Conservation (phyloP, 2,888 invertebrate genomes). For the Cephus nigrinus region DNA sequence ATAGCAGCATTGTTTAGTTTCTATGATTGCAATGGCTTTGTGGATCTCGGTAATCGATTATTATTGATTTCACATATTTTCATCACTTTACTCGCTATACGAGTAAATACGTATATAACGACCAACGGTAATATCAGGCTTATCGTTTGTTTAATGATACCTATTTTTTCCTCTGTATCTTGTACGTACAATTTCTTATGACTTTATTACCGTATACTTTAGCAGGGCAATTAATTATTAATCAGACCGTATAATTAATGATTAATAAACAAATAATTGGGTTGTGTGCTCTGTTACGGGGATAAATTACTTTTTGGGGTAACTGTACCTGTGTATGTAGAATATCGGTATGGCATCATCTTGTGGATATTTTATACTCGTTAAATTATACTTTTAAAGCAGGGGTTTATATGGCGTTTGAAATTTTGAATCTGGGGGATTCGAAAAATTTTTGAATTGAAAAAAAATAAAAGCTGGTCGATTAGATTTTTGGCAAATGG, state of each 20-base stretch:
- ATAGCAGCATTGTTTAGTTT: background rate
- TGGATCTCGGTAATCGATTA: background rate
- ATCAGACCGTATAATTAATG: background rate
- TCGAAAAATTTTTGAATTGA: background rate
- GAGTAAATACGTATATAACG: background rate
- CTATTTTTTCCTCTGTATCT: background rate
- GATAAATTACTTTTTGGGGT: background rate
- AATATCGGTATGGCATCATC: background rate
- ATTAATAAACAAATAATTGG: background rate
- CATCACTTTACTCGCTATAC: background rate
- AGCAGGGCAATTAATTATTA: background rate
- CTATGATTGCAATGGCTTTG: background rate
- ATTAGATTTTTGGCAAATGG: background rate
- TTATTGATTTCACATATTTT: background rate
- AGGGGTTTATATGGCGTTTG: background rate
- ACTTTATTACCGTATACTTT: background rate
- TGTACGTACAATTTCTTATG: background rate
- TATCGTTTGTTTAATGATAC: background rate
- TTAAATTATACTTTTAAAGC: background rate
- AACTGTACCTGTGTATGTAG: background rate
- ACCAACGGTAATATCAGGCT: background rate
- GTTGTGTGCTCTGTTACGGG: background rate
- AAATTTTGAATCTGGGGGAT: background rate
- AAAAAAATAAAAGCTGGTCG: background rate
- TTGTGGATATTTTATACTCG: background rate